Percentiles rank a stretch among this genome's conserved stretches.
phyloP scores from a whole-genome alignment of 1,140 invertebrate genomes.

The Vollenhovia emeryi region DNA sequence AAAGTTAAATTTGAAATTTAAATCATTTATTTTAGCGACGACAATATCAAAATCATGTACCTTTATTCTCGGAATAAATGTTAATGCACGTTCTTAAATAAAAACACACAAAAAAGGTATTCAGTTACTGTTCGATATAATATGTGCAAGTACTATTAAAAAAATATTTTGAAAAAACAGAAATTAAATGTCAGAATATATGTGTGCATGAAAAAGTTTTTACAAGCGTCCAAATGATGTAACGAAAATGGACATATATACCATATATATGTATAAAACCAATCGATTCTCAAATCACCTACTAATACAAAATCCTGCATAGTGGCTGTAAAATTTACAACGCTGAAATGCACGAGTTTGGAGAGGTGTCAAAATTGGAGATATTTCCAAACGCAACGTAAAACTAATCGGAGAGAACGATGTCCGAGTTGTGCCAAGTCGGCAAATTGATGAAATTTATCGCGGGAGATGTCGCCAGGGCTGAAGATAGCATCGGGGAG shows the following conservation, averaged over 20 bases:
- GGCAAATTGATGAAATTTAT: conserved; percentile 17
- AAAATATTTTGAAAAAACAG: background rate
- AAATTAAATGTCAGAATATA: background rate
- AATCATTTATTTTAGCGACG: background rate
- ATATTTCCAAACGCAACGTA: background rate
- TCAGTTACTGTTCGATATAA: background rate
- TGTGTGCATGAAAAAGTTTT: background rate
- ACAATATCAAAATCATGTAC: too few relatives aligned
- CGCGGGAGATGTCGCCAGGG: background rate
- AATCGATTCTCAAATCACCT: background rate
- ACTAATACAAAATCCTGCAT: background rate
- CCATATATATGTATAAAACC: background rate
- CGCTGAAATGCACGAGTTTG: background rate
- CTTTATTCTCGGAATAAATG: background rate
- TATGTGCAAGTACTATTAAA: background rate
- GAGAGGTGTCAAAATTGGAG: conserved; percentile 23
- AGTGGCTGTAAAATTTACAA: background rate
- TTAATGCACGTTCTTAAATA: background rate
- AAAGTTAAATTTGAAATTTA: background rate
- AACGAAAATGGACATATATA: too few relatives aligned
- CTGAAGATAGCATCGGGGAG: background rate
- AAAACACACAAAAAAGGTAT: background rate
- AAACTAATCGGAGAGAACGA: conserved; percentile 14
- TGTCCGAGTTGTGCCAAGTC: background rate
- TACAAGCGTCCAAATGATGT: background rate